These are phyloP conservation scores for Pygoscelis adeliae DNA, from an alignment of 2,113 vertebrate species.

Conservation along the genomic window DNA sequence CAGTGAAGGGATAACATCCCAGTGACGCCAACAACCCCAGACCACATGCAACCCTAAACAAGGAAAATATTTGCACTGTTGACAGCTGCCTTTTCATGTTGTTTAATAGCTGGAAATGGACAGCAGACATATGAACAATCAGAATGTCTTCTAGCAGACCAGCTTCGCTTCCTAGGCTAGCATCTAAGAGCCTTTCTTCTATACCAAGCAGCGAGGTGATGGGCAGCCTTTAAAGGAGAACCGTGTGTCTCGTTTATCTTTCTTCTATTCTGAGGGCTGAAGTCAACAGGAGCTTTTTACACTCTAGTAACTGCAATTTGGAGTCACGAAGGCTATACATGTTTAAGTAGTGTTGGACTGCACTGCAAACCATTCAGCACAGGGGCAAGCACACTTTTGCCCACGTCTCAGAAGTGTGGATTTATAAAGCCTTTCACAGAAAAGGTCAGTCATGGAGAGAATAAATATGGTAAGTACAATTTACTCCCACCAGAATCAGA, in stretches of 20 bases:
- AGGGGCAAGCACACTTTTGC: not conserved
- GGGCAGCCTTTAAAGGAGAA: not conserved
- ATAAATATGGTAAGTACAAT: conserved; percentile 17
- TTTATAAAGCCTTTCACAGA: conserved; percentile 16
- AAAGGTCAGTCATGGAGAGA: conserved; percentile 39
- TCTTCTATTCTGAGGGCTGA: not conserved
- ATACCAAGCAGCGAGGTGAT: not conserved
- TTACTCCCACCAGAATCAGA: conserved; percentile 31
- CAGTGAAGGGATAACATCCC: not conserved
- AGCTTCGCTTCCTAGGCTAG: not conserved
- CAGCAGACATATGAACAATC: not conserved
- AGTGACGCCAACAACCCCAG: not conserved
- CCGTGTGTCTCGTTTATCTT: not conserved
- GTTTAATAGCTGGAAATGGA: not conserved
- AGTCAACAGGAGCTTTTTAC: not conserved
- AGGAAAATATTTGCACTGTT: not conserved
- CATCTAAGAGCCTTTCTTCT: not conserved
- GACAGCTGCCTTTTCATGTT: not conserved
- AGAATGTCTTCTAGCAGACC: not conserved
- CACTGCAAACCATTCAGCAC: not conserved
- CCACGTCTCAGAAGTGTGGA: not conserved
- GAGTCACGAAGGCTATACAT: not conserved
- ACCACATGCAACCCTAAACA: not conserved
- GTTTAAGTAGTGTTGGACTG: not conserved
- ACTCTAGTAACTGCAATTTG: not conserved